Percentiles rank a stretch among this genome's conserved stretches.
These are phyloP conservation scores for Pica pica DNA, from an alignment of 2,113 vertebrate genomes.

Conservation along the genomic window DNA sequence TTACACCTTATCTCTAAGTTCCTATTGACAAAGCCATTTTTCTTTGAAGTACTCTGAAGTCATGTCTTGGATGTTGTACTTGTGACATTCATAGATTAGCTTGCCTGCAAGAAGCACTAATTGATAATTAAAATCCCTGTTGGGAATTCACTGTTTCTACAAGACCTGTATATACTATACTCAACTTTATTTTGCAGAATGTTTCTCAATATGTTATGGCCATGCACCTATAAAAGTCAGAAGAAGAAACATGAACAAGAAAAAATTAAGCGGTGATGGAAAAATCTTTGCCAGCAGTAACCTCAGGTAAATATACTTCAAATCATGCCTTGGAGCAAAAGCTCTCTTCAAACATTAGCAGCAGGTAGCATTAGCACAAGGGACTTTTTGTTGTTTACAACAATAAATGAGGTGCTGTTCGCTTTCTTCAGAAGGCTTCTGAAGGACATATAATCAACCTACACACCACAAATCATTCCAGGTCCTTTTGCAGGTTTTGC, in stretches of 20 bases:
- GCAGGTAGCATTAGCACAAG: neutral
- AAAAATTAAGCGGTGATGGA: neutral
- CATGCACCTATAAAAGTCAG: neutral
- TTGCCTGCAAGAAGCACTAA: neutral
- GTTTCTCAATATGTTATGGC: neutral
- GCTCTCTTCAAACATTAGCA: neutral
- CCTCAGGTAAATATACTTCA: neutral
- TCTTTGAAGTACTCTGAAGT: neutral
- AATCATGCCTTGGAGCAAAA: slow-evolving; percentile 4
- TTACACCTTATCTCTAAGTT: neutral
- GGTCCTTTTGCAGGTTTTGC: neutral
- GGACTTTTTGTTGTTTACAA: slow-evolving; percentile 22
- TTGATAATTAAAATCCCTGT: neutral
- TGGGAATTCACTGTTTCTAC: neutral
- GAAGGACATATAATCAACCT: slow-evolving; percentile 1
- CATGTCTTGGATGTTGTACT: neutral
- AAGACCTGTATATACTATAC: neutral
- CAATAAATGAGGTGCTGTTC: slow-evolving; percentile 5
- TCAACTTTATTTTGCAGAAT: neutral
- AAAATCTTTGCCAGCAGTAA: neutral
- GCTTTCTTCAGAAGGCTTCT: neutral
- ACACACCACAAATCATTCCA: slow-evolving; percentile 7
- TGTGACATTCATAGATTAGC: neutral
- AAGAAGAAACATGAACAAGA: neutral
- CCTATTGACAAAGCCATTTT: neutral